A percentile compares a stretch with the other conserved stretches of the same genome.
phyloP scores from a whole-genome alignment of 2,797 vertebrate genomes.

The Oreonectes daqikongensis region DNA sequence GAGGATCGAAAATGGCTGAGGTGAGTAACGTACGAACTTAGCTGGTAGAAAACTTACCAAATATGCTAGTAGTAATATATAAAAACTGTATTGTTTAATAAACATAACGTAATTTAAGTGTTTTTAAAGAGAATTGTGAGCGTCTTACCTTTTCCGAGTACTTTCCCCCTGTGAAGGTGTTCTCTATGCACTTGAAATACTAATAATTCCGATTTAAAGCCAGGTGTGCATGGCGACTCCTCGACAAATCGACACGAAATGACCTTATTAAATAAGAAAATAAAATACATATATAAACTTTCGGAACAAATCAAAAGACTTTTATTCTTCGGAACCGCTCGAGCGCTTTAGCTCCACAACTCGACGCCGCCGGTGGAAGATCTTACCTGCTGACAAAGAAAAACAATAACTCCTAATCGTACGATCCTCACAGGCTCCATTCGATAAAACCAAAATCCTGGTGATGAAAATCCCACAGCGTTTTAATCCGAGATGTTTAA shows the following conservation, averaged over 20 bases:
- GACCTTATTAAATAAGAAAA: slow-evolving; percentile 50
- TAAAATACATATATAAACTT: neutral
- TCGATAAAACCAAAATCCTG: neutral
- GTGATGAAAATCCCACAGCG: neutral
- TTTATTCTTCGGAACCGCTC: neutral
- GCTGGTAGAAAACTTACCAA: neutral
- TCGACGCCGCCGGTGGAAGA: neutral
- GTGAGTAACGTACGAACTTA: neutral
- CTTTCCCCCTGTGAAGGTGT: slow-evolving; percentile 45
- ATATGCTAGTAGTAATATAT: no score
- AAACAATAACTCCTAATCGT: slow-evolving; percentile 20
- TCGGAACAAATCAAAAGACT: neutral
- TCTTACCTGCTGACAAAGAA: slow-evolving; percentile 56
- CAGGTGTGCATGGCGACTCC: slow-evolving; percentile 65
- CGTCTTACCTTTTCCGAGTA: slow-evolving; percentile 72
- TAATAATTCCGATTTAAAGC: slow-evolving; percentile 64
- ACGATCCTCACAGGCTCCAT: slow-evolving; percentile 34
- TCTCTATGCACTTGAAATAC: slow-evolving; percentile 62
- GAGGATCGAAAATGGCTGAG: neutral
- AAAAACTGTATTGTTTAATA: no score
- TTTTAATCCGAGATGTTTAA: neutral
- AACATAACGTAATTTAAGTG: neutral
- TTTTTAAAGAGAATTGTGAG: neutral
- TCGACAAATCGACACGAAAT: slow-evolving; percentile 47
- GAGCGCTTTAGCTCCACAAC: neutral